Evolutionary conservation across 2,113 vertebrate genomes (phyloP), one percentile per base, ranked within the genome.

Genomic region (Himantopus leucocephalus): DNA sequence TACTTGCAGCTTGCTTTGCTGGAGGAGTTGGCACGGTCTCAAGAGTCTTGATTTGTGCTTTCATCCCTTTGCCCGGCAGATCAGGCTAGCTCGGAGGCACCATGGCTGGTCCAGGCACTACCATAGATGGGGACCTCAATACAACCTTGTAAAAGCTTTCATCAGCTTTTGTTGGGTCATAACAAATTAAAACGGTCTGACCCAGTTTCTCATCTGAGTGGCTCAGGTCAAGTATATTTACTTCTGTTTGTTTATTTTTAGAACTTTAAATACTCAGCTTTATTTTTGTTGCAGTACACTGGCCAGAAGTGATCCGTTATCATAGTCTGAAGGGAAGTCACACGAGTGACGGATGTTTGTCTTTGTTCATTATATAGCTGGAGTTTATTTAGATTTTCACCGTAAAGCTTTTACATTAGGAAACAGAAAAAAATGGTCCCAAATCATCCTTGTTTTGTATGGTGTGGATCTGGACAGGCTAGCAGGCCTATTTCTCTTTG

Each of bases 191-290:
- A 92, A 71, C 87, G 81, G 81, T 67, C 88, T 74, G 86, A 94
- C 88, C 48, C 50, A 11, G 90, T 81, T 94, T 97, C 78, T 97
- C 72, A 53, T 84, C 86, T 32, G 79, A 92, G 96, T 88, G 78
- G 94, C 82, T 96, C 52, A 72, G 95, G 95, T 97, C 91, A 97
- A 96, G 88, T 96, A n/a, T 96, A 84, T 96, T 98, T 98, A 97
- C 72, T 97, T 97, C 55, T 97, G 89, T 93, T 64, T 92, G 85
- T 92, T 73, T 95, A 77, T 95, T 95, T 95, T 95, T 90, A 93
- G 88, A 94, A 79, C 75, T 97, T 97, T 92, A 97, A 97, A 97
- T 96, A 72, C 30, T 73, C 47, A 55, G 83, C 78, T 97, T 95
- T 97, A 92, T 96, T 97, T 98, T 97, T 84, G 63, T 95, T 97